These are phyloP conservation scores for Pelecanus crispus DNA, from an alignment of 2,113 vertebrate species.

Conservation along the genomic window DNA sequence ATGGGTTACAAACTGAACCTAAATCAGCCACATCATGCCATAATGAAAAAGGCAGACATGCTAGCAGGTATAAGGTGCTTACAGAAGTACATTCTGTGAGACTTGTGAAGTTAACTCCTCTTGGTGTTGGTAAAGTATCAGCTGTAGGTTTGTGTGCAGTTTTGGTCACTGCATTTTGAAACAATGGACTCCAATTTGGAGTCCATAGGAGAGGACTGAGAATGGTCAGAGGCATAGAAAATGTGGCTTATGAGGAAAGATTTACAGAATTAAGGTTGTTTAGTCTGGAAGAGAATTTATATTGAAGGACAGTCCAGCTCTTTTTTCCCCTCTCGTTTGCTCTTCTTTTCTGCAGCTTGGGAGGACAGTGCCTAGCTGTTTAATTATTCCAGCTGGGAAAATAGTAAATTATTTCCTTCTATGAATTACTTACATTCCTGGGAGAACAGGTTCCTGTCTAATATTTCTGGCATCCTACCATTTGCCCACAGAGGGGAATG, in stretches of 20 bases:
- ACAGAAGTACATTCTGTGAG: neutral
- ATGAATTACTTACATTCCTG: conserved; percentile 75
- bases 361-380: conserved; percentile 31
- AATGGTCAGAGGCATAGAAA: neutral
- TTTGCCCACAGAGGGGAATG: conserved; percentile 63
- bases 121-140: neutral
- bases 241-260: neutral
- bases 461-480: conserved; percentile 64
- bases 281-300: neutral
- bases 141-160: neutral
- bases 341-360: neutral
- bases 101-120: neutral
- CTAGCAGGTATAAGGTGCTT: neutral
- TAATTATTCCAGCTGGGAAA: conserved; percentile 59
- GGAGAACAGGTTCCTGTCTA: conserved; percentile 81
- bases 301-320: neutral
- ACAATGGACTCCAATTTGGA: neutral
- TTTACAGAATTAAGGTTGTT: neutral
- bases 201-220: neutral
- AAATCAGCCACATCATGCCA: neutral
- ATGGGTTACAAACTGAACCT: neutral
- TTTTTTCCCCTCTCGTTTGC: neutral
- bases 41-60: neutral
- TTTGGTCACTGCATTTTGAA: neutral
- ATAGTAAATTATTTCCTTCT: conserved; percentile 72